A percentile compares a stretch with the other conserved stretches of the same genome.
Evolutionary conservation across 2,888 invertebrate genomes (phyloP).

Genomic region (Cistogaster globosa): DNA sequence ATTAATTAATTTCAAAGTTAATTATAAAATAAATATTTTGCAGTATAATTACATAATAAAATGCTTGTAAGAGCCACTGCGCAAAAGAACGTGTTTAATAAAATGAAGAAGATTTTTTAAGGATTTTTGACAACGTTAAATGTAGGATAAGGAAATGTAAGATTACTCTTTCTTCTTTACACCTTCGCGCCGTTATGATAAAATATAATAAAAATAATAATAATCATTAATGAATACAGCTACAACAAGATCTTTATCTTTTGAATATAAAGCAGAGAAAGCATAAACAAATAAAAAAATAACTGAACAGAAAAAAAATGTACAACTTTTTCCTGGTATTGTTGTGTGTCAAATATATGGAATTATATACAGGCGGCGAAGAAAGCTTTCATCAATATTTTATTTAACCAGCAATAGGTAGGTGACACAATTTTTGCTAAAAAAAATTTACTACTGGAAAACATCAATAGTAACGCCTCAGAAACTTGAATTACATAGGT

Average conservation of each 20-base stretch:
- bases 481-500: no score
- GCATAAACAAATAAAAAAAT: background rate
- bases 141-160: conserved; percentile 29
- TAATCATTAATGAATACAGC: conserved; percentile 49
- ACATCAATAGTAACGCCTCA: no score
- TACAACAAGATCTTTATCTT: conserved; percentile 57
- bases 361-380: background rate
- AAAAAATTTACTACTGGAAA: no score
- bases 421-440: no score
- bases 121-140: background rate
- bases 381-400: background rate
- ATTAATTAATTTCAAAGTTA: no score
- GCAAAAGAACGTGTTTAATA: conserved; percentile 1
- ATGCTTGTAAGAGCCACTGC: conserved; percentile 9
- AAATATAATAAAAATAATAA: conserved; percentile 15
- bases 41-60: conserved; percentile 22
- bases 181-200: conserved; percentile 5
- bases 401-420: no score
- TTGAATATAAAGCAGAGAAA: conserved; percentile 22
- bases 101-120: background rate
- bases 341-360: conserved; percentile 25
- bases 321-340: conserved; percentile 20
- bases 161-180: background rate
- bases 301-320: conserved; percentile 3
- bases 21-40: background rate